phyloP scores from a whole-genome alignment of 1,140 invertebrate species.

The Drosophila tropicalis region DNA sequence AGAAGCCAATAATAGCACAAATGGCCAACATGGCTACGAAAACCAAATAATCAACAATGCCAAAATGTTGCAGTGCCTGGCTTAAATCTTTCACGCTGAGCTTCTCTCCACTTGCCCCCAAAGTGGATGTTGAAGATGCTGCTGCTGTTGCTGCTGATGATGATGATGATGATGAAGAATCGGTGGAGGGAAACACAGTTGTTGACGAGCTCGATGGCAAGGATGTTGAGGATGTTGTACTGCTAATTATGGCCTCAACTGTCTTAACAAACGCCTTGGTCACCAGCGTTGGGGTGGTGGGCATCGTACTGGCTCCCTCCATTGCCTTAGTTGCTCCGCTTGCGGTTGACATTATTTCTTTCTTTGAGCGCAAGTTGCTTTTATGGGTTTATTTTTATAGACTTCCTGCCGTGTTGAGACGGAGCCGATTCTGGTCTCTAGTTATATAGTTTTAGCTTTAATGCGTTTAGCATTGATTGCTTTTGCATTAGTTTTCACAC shows the following conservation, averaged over 20 bases:
- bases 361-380: slow-evolving; percentile 68
- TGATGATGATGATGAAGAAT: not conserved
- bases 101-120: slow-evolving; percentile 40
- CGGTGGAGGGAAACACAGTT: slow-evolving; percentile 1
- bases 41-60: slow-evolving; percentile 87
- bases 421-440: not conserved
- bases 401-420: slow-evolving; percentile 65
- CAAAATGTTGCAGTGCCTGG: slow-evolving; percentile 86
- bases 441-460: slow-evolving; percentile 44
- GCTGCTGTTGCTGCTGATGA: slow-evolving; percentile 23
- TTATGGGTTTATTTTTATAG: slow-evolving; percentile 77
- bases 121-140: not conserved
- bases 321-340: slow-evolving; percentile 4
- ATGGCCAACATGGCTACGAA: slow-evolving; percentile 88
- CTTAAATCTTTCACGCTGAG: slow-evolving; percentile 84
- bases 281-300: slow-evolving; percentile 29
- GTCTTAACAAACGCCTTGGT: slow-evolving; percentile 61
- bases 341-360: slow-evolving; percentile 65
- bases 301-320: slow-evolving; percentile 22
- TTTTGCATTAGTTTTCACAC: slow-evolving; percentile 59
- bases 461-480: slow-evolving; percentile 68
- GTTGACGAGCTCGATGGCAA: slow-evolving; percentile 32
- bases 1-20: slow-evolving; percentile 88
- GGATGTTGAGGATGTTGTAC: slow-evolving; percentile 49
- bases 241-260: slow-evolving; percentile 73